Conservation (phyloP, 1,140 invertebrate genomes). For the Ruditapes philippinarum region DNA sequence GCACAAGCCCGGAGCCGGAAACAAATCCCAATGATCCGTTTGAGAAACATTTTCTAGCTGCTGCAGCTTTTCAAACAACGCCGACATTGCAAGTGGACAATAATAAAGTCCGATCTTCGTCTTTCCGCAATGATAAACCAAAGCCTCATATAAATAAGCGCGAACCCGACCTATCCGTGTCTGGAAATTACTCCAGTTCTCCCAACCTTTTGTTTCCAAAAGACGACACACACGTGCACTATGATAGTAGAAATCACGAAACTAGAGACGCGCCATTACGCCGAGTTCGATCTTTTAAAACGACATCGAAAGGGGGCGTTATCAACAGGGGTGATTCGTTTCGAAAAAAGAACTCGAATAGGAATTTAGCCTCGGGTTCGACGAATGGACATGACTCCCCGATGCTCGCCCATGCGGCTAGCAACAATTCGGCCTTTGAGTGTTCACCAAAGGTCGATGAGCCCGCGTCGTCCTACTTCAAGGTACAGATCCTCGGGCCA, state of each 20-base stretch:
- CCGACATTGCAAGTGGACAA: neutral
- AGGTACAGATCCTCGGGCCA: constrained; percentile 95
- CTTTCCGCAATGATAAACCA: constrained; percentile 57
- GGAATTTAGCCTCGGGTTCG: constrained; percentile 87
- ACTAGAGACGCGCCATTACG: constrained; percentile 89
- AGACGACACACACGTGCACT: constrained; percentile 32
- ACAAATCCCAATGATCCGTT: constrained; percentile 58
- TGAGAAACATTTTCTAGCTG: constrained; percentile 52
- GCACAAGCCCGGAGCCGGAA: constrained; percentile 14
- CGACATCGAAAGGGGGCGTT: constrained; percentile 95
- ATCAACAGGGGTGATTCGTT: constrained; percentile 97
- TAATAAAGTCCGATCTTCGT: constrained; percentile 47
- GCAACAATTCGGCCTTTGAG: neutral
- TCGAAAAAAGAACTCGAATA: constrained; percentile 88
- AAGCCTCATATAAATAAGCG: constrained; percentile 43
- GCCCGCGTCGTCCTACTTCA: constrained; percentile 87
- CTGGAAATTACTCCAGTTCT: constrained; percentile 59
- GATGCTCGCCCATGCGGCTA: constrained; percentile 24
- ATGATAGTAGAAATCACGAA: neutral
- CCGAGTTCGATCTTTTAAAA: constrained; percentile 94
- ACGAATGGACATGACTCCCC: constrained; percentile 46
- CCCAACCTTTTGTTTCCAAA: constrained; percentile 60
- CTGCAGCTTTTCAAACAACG: neutral
- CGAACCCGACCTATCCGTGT: neutral
- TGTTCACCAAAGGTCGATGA: neutral